Conservation (phyloP, 2,797 vertebrate genomes). For the Tenualosa ilisha region DNA sequence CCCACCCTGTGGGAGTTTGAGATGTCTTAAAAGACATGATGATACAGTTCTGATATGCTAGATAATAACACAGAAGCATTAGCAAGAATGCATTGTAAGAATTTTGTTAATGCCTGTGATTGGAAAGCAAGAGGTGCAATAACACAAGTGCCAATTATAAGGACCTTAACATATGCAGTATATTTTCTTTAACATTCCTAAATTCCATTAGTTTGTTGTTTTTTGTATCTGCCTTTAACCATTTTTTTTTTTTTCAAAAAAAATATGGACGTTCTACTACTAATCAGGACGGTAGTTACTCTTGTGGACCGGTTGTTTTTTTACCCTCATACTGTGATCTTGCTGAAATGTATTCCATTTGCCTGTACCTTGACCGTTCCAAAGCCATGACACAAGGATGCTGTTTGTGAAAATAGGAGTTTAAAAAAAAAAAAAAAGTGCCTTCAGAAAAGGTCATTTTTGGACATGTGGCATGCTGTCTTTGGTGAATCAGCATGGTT, state of each 20-base stretch:
- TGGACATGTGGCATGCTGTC: not conserved
- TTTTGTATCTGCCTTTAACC: not conserved
- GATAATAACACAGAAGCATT: not conserved
- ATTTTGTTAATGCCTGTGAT: not conserved
- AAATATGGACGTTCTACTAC: not conserved
- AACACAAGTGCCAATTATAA: conserved; percentile 47
- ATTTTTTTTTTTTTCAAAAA: not conserved
- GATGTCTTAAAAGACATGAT: not conserved
- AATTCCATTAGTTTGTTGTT: not conserved
- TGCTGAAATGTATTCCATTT: not conserved
- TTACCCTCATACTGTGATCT: not conserved
- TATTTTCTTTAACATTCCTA: conserved; percentile 1
- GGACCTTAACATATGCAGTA: not conserved
- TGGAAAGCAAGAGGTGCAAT: conserved; percentile 3
- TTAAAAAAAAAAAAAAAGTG: not conserved
- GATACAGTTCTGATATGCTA: not conserved
- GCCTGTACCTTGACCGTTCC: not conserved
- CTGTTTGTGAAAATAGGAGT: not conserved
- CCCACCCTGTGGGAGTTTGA: not conserved
- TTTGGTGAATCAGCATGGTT: not conserved
- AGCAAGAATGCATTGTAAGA: not conserved
- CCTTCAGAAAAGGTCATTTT: not conserved
- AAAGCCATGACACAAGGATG: not conserved
- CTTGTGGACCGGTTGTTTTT: not conserved
- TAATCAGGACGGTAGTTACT: not conserved